Evolutionary conservation across 2,113 vertebrate genomes (phyloP).

Genomic region (Pionites leucogaster): DNA sequence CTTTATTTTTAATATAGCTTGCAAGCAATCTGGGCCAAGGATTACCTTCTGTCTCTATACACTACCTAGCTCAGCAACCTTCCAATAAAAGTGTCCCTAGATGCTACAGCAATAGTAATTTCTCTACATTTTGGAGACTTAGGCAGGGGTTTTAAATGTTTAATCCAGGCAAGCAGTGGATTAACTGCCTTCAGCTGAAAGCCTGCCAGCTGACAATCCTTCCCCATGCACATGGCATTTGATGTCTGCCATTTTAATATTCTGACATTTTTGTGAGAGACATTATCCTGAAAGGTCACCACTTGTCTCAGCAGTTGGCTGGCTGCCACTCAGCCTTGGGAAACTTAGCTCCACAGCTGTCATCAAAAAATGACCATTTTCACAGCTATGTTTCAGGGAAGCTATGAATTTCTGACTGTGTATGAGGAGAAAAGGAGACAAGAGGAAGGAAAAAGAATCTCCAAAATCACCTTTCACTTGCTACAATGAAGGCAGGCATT

Average conservation of each 20-base stretch:
- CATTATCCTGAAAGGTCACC: slow-evolving; percentile 56
- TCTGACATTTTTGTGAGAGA: slow-evolving; percentile 40
- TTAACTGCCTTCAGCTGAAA: neutral
- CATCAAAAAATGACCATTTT: slow-evolving; percentile 41
- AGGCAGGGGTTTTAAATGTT: neutral
- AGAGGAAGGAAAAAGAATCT: neutral
- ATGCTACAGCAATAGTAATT: neutral
- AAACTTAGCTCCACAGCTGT: slow-evolving; percentile 24
- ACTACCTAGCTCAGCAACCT: neutral
- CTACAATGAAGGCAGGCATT: neutral
- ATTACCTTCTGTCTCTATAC: neutral
- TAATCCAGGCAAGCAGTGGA: slow-evolving; percentile 22
- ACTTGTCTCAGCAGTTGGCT: slow-evolving; percentile 48
- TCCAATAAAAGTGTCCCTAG: neutral
- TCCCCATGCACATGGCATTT: neutral
- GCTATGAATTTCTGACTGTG: neutral
- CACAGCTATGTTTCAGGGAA: neutral
- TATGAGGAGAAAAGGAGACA: neutral
- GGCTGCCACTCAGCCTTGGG: slow-evolving; percentile 16
- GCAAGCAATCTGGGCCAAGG: neutral
- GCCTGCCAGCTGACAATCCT: slow-evolving; percentile 15
- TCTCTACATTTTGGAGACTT: neutral
- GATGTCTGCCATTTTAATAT: slow-evolving; percentile 40
- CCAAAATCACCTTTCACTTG: neutral
- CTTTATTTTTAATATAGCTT: neutral